Evolutionary conservation across 2,888 invertebrate species (phyloP).

Genomic region (Phalera bucephala): DNA sequence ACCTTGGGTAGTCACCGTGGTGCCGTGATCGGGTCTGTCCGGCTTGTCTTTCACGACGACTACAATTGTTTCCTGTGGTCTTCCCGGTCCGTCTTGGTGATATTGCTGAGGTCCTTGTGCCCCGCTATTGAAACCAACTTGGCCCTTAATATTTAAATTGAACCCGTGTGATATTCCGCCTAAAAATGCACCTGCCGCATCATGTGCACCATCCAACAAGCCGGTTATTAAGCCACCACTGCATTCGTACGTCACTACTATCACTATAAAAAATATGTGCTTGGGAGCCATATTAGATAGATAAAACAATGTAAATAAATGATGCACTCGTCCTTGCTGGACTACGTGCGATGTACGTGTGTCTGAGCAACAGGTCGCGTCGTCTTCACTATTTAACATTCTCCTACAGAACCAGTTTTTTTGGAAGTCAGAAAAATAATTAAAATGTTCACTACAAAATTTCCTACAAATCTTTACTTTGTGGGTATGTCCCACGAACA

Average conservation of each 20-base stretch:
- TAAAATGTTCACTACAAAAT: no score
- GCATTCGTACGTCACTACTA: constrained; percentile 32
- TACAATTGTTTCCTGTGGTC: constrained; percentile 38
- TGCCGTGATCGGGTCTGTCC: constrained; percentile 13
- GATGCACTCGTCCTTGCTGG: constrained; percentile 1
- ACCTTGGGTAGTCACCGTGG: no score
- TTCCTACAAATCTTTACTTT: no score
- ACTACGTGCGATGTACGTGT: background rate
- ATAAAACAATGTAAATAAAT: background rate
- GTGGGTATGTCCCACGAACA: no score
- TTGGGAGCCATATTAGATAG: background rate
- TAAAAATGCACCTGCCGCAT: constrained; percentile 46
- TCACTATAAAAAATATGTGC: constrained; percentile 29
- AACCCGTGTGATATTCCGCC: constrained; percentile 46
- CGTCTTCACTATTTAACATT: background rate
- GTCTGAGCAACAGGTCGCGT: background rate
- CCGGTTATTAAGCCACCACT: constrained; percentile 23
- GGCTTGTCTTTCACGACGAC: constrained; percentile 39
- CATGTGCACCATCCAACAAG: constrained; percentile 22
- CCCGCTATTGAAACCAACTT: background rate
- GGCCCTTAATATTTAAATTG: constrained; percentile 28
- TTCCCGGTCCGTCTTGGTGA: constrained; percentile 24
- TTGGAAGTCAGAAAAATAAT: no score
- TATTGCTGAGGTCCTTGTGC: background rate
- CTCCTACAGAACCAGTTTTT: background rate